Evolutionary conservation across 2,797 vertebrate genomes (phyloP).

Genomic region (Octomys mimax): DNA sequence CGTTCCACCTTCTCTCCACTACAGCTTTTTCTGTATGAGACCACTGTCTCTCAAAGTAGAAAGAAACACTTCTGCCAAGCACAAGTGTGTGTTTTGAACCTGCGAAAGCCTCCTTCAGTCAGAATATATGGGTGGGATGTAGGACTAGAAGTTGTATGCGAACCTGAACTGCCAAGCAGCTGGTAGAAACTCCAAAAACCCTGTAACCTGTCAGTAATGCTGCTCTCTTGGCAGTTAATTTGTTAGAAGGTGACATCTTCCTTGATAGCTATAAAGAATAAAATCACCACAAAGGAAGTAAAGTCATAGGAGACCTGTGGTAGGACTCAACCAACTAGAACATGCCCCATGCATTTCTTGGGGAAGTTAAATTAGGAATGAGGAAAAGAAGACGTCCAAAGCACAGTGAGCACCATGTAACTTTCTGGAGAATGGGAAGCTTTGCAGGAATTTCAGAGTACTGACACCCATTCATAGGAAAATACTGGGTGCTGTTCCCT

Average conservation of each 20-base stretch:
- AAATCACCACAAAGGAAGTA: background rate
- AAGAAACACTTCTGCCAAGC: background rate
- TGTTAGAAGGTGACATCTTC: background rate
- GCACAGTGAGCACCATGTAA: background rate
- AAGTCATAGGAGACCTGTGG: background rate
- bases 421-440: background rate
- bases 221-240: background rate
- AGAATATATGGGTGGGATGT: background rate
- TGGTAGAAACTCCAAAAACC: background rate
- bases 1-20: background rate
- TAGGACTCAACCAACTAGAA: background rate
- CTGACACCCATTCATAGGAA: background rate
- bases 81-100: background rate
- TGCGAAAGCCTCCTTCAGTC: background rate
- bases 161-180: background rate
- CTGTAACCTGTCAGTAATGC: background rate
- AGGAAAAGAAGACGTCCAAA: background rate
- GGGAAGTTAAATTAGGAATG: background rate
- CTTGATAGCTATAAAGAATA: background rate
- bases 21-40: background rate
- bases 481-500: background rate
- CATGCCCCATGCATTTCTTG: accelerated
- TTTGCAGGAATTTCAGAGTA: background rate
- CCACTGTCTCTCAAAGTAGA: background rate
- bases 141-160: background rate